Evolutionary conservation across 2,888 invertebrate species (phyloP), one percentile per base, ranked within the genome.

Genomic region (Rotaria magnacalcarata): DNA sequence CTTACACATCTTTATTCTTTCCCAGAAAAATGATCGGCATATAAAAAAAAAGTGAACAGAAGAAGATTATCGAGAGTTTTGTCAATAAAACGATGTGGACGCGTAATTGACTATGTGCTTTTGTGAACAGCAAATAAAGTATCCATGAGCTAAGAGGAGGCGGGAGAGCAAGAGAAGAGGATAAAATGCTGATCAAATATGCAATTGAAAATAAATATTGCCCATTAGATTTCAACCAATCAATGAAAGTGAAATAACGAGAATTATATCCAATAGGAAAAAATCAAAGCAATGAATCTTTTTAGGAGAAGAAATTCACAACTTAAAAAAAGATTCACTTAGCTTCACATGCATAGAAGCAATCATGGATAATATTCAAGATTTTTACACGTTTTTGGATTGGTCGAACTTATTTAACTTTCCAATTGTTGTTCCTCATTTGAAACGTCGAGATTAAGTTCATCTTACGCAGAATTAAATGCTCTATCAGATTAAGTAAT

Each of bases 61-160:
- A 67, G 67, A 34, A 34, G 67, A 67, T 67, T 67, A 67, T 67
- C 34, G 67, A 67, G 19, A 16, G 67, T 34, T 41, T 67, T 67
- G 67, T 67, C 67, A 67, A 67, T 67, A 67, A 67, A 67, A 16
- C 67, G 67, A 67, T 27, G 34, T 34, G 34, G 24, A 67, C 19
- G 67, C 67, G 67, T 67, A 67, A 67, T 67, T 67, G 67, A 67
- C 67, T 67, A 67, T 67, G 67, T 67, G 67, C 67, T 67, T 67
- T 34, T 67, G 16, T 67, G 67, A 67, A 27, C 67, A 67, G 67
- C 67, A 27, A 67, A 67, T 67, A 34, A 27, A 67, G 34, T 67
- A 5, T 11, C 34, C 2, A 14, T 60, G 27, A 60, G 60, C 10
- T 27, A 67, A 67, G 34, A 19, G 34, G 34, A 19, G 34, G 34